Percentiles rank a stretch among this genome's conserved stretches.
These are phyloP conservation scores for Bettongia penicillata DNA, from an alignment of 2,113 vertebrate species.

Conservation along the genomic window DNA sequence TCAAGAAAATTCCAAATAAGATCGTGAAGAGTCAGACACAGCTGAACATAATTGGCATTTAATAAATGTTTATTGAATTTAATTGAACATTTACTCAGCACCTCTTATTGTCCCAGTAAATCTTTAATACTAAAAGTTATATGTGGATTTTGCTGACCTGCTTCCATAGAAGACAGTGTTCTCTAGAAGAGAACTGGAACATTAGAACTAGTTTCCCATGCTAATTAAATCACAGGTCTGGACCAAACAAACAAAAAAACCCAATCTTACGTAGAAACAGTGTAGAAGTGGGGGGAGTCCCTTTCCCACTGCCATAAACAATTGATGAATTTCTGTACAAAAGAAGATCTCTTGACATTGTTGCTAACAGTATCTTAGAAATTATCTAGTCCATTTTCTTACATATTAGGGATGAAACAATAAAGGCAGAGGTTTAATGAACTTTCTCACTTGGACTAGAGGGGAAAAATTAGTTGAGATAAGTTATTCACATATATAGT, in stretches of 20 bases:
- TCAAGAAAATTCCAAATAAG: neutral
- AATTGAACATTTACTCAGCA: too few relatives aligned
- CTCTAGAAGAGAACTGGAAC: neutral
- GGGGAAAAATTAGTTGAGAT: neutral
- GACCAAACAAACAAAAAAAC: too few relatives aligned
- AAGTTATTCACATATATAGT: neutral
- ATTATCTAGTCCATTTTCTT: neutral
- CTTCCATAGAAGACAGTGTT: neutral
- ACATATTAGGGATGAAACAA: neutral
- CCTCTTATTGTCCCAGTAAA: neutral
- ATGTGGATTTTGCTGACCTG: neutral
- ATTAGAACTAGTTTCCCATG: neutral
- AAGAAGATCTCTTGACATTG: neutral
- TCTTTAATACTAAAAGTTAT: neutral
- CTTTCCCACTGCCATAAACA: neutral
- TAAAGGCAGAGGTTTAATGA: neutral
- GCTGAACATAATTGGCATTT: neutral
- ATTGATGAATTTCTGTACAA: neutral
- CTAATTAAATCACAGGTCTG: neutral
- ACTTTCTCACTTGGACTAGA: neutral
- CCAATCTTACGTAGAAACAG: neutral
- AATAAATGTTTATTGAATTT: too few relatives aligned
- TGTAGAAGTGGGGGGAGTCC: neutral
- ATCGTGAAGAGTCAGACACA: neutral
- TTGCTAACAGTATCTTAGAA: neutral